These are phyloP conservation scores for Byasa hedistus DNA, from an alignment of 2,888 invertebrate genomes.

Conservation along the genomic window DNA sequence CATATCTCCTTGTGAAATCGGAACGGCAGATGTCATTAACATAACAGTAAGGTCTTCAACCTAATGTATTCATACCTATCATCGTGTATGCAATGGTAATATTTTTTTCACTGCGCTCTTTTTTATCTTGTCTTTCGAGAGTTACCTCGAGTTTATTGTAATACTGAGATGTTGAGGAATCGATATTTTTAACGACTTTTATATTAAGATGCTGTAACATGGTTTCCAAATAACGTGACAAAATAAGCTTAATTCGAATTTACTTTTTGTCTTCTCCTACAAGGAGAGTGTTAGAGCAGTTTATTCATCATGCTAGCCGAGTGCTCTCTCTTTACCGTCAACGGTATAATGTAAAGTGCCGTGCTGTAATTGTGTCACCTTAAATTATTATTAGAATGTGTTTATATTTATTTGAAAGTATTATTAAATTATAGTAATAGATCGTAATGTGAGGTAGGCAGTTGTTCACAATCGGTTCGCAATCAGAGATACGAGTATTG, in stretches of 20 bases:
- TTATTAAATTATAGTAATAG: background rate
- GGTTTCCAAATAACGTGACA: no score
- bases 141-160: no score
- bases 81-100: background rate
- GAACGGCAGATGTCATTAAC: conserved; percentile 27
- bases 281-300: no score
- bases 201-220: no score
- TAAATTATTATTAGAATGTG: background rate
- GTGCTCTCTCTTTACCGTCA: no score
- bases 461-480: conserved; percentile 22
- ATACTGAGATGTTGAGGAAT: no score
- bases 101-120: background rate
- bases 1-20: conserved; percentile 19
- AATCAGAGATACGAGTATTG: conserved; percentile 13
- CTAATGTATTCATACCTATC: background rate
- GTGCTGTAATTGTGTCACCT: no score
- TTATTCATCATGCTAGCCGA: no score
- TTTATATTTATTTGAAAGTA: background rate
- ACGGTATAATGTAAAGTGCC: background rate
- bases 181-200: no score
- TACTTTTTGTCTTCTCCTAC: no score
- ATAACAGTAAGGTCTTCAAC: conserved; percentile 18
- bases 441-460: background rate
- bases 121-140: background rate
- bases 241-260: no score